Evolutionary conservation across 2,113 vertebrate species (phyloP).

Genomic region (Platycercus adscitus): DNA sequence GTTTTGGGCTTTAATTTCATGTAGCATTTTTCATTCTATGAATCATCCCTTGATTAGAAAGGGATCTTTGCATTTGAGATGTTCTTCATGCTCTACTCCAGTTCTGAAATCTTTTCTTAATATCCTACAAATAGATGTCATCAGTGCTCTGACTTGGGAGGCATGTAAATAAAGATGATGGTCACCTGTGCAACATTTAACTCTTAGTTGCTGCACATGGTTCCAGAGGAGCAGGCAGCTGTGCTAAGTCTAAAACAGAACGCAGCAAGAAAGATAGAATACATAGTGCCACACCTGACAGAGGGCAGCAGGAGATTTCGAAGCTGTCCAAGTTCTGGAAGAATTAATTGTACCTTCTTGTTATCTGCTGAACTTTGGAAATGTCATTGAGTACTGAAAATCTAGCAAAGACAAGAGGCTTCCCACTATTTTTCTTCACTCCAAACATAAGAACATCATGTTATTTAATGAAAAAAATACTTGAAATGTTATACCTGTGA

Average conservation of each 20-base stretch:
- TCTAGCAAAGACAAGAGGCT: background rate
- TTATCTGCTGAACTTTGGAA: constrained; percentile 17
- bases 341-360: background rate
- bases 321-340: background rate
- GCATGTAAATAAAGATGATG: background rate
- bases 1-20: background rate
- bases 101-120: background rate
- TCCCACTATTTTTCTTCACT: background rate
- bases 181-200: background rate
- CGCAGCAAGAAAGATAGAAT: background rate
- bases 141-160: background rate
- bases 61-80: background rate
- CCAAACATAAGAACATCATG: background rate
- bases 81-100: background rate
- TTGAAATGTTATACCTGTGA: background rate
- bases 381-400: background rate
- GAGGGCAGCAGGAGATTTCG: background rate
- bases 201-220: background rate
- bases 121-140: background rate
- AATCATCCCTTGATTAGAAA: background rate
- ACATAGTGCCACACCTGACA: background rate
- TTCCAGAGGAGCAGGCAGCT: background rate
- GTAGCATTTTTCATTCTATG: background rate
- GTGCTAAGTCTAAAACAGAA: background rate
- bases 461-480: background rate